Evolutionary conservation across 2,113 vertebrate genomes (phyloP).

Genomic region (Phyllopteryx taeniolatus): DNA sequence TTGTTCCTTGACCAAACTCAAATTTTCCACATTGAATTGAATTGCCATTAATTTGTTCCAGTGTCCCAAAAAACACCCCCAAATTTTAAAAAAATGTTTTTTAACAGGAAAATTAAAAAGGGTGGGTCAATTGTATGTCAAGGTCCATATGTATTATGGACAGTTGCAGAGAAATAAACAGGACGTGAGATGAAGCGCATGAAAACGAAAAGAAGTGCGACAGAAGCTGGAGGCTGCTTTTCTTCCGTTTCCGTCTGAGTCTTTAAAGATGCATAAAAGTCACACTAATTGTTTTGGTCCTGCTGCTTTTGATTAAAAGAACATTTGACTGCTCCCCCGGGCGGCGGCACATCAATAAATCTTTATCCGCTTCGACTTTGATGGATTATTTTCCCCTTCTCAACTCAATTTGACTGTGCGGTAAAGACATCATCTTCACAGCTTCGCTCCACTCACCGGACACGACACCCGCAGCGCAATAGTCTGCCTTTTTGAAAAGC

Average conservation of each 20-base stretch:
- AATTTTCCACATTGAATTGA: no score
- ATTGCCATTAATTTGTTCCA: no score
- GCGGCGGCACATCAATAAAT: conserved; percentile 38
- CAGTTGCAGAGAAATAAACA: not conserved
- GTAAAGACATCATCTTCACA: not conserved
- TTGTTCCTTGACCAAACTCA: no score
- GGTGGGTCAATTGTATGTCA: no score
- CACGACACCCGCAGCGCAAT: not conserved
- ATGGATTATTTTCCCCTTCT: not conserved
- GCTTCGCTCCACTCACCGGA: not conserved
- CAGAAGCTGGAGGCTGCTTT: not conserved
- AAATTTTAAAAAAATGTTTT: no score
- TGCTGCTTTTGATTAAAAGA: conserved; percentile 10
- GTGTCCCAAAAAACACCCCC: no score
- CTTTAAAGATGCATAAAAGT: not conserved
- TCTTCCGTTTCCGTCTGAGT: not conserved
- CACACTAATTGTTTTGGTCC: conserved; percentile 12
- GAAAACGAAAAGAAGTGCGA: not conserved
- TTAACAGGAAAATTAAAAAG: no score
- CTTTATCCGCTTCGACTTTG: not conserved
- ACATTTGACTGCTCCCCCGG: conserved; percentile 20
- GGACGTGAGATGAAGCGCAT: not conserved
- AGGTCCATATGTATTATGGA: no score
- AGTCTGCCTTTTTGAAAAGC: not conserved
- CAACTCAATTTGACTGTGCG: not conserved